Evolutionary conservation across 37 sponge, comb jelly and placozoan genomes (phyloP).

Genomic region (Aplysina aerophoba): DNA sequence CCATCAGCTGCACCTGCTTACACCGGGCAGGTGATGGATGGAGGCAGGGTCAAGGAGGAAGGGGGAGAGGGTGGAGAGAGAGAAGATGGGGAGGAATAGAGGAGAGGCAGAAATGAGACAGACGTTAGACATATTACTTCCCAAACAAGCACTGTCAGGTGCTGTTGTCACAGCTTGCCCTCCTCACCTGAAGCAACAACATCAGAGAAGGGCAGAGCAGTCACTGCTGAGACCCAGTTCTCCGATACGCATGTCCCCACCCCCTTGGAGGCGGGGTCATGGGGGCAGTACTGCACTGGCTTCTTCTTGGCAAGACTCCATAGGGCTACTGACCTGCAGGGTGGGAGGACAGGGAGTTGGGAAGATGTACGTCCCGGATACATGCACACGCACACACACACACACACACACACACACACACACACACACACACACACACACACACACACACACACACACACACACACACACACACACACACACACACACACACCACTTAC

Average conservation of each 20-base stretch:
- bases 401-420: not conserved
- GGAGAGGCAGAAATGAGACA: no score
- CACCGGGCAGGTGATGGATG: not conserved
- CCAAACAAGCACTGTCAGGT: no score
- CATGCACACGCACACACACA: not conserved
- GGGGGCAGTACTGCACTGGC: conserved; percentile 54
- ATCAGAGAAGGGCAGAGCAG: conserved; percentile 79
- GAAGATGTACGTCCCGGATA: not conserved
- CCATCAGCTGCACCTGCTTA: conserved; percentile 81
- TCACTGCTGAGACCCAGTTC: conserved; percentile 82
- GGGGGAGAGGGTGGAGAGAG: no score
- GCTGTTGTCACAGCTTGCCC: no score
- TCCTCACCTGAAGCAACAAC: conserved; percentile 80
- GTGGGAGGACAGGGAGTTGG: not conserved
- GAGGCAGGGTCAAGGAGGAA: not conserved
- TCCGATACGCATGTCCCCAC: conserved; percentile 24
- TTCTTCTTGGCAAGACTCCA: conserved; percentile 95
- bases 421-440: conserved; percentile 3
- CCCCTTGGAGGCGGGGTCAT: conserved; percentile 7
- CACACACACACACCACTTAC: conserved; percentile 40
- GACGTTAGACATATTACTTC: no score
- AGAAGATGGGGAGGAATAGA: no score
- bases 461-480: no score
- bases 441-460: not conserved
- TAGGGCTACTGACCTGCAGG: conserved; percentile 64